phyloP scores from a whole-genome alignment of 2,113 vertebrate species.

The Chaetodon auriga region DNA sequence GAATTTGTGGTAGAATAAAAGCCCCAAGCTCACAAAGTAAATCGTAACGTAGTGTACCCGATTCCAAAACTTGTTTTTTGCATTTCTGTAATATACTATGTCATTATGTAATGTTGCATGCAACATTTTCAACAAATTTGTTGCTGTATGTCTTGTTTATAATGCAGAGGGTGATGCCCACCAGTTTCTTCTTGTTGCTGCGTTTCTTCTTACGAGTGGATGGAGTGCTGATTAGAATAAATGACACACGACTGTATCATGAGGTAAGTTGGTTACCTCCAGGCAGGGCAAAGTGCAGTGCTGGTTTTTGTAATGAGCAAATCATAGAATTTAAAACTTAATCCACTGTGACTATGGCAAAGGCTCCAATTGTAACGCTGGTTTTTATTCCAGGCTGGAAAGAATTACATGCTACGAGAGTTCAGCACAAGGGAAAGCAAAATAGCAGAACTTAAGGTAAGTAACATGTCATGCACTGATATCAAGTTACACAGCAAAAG shows the following conservation, averaged over 20 bases:
- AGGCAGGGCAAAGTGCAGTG: no score
- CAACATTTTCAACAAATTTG: background rate
- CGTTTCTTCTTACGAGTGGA: constrained; percentile 97
- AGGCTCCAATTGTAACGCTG: background rate
- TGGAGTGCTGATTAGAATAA: constrained; percentile 94
- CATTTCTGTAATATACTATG: background rate
- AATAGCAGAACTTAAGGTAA: constrained; percentile 92
- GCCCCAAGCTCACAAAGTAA: background rate
- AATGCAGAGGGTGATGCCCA: constrained; percentile 97
- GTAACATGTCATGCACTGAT: background rate
- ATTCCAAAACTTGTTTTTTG: background rate
- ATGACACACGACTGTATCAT: constrained; percentile 94
- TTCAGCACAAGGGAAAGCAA: constrained; percentile 95
- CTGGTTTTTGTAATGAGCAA: background rate
- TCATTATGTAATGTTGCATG: background rate
- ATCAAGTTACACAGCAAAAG: no score
- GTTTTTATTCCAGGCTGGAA: constrained; percentile 86
- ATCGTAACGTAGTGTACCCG: background rate
- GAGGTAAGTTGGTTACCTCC: constrained; percentile 82
- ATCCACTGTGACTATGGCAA: background rate
- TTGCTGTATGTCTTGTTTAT: constrained; percentile 11
- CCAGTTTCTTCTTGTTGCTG: constrained; percentile 94
- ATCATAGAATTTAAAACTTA: background rate
- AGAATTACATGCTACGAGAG: constrained; percentile 92
- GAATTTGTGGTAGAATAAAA: no score